Conservation (phyloP, 1,140 invertebrate species). For the Zaprionus capensis region DNA sequence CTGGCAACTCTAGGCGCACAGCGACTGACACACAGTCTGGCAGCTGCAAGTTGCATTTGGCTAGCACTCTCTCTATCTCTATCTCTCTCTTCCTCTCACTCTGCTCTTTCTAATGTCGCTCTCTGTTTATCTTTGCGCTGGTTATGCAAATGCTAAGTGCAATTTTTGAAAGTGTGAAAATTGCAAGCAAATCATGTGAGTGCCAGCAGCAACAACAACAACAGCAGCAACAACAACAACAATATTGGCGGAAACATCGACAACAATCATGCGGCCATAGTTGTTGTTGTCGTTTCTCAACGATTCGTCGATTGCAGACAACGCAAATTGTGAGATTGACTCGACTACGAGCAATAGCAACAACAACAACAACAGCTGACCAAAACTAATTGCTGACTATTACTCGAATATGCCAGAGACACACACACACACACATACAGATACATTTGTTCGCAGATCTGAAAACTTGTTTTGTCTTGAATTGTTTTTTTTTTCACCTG, state of each 20-base stretch:
- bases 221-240: constrained; percentile 11
- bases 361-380: constrained; percentile 9
- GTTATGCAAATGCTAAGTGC: constrained; percentile 63
- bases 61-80: constrained; percentile 5
- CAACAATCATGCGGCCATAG: constrained; percentile 28
- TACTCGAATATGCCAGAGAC: constrained; percentile 7
- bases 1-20: background rate
- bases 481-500: constrained; percentile 39
- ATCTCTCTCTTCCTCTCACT: background rate
- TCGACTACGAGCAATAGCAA: constrained; percentile 7
- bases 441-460: background rate
- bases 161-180: constrained; percentile 48
- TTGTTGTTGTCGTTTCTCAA: constrained; percentile 6
- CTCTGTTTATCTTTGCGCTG: constrained; percentile 26
- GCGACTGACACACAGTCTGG: background rate
- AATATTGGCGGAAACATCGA: constrained; percentile 30
- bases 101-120: background rate
- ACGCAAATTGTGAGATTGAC: constrained; percentile 17
- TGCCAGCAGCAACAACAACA: constrained; percentile 40
- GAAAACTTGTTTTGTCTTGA: constrained; percentile 58
- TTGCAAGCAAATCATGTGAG: constrained; percentile 63
- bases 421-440: background rate
- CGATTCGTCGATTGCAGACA: constrained; percentile 21
- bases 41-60: background rate
- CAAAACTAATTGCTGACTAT: constrained; percentile 31